Conservation (phyloP, 2,113 vertebrate genomes). For the Neoarius graeffei region DNA sequence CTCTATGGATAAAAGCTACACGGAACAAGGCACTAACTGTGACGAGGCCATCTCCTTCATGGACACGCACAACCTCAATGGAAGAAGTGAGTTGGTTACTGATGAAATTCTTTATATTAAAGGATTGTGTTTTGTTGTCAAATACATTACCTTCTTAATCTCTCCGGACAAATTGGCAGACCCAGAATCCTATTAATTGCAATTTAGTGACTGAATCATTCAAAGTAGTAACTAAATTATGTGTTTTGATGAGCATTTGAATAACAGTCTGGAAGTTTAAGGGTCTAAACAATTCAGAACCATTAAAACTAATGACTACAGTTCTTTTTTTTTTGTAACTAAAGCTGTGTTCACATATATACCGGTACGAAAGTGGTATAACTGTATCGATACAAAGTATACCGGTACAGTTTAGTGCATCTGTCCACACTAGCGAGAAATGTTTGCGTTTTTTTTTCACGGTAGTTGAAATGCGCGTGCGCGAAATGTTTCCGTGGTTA, state of each 20-base stretch:
- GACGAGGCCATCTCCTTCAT: constrained; percentile 98
- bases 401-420: too few species aligned
- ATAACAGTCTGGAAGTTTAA: background rate
- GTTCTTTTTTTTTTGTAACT: background rate
- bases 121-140: background rate
- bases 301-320: background rate
- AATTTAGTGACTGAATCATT: background rate
- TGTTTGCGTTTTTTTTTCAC: too few species aligned
- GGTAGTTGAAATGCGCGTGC: too few species aligned
- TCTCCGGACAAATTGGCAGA: background rate
- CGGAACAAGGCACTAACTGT: constrained; percentile 97
- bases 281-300: background rate
- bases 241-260: background rate
- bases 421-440: too few species aligned
- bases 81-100: constrained; percentile 52
- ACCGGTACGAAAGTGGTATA: too few species aligned
- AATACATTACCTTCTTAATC: background rate
- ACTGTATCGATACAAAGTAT: too few species aligned
- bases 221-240: background rate
- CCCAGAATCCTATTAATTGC: background rate
- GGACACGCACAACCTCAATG: constrained; percentile 95
- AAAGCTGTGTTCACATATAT: too few species aligned
- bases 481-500: too few species aligned
- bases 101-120: background rate
- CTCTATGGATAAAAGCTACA: constrained; percentile 99